These are phyloP conservation scores for Clunio marinus DNA, from an alignment of 2,888 invertebrate genomes.

Conservation along the genomic window DNA sequence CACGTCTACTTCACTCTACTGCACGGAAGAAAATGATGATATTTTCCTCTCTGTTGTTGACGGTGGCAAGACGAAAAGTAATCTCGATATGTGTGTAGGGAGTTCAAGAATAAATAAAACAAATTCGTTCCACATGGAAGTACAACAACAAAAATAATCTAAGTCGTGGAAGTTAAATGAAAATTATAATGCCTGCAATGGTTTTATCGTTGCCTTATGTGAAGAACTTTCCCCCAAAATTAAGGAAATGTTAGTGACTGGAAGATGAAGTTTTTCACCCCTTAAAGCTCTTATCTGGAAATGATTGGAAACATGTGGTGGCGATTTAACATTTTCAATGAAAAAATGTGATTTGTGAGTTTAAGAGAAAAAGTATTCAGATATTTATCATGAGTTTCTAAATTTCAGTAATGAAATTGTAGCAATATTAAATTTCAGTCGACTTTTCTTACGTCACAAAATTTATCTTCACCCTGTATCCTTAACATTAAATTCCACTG, in stretches of 20 bases:
- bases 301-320: constrained; percentile 33
- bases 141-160: neutral
- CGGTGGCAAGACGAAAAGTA: constrained; percentile 1
- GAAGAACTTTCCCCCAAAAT: neutral
- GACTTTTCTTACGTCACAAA: too few relatives aligned
- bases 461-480: too few relatives aligned
- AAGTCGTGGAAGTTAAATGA: neutral
- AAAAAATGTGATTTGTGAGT: too few relatives aligned
- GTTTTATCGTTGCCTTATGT: neutral
- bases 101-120: constrained; percentile 13
- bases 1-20: constrained; percentile 22
- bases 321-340: too few relatives aligned
- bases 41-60: neutral
- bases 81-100: constrained; percentile 3
- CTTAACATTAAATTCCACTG: too few relatives aligned
- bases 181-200: constrained; percentile 2
- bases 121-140: constrained; percentile 19
- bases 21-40: constrained; percentile 34
- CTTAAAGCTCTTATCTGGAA: too few relatives aligned
- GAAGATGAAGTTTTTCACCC: neutral
- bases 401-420: too few relatives aligned
- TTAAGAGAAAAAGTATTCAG: too few relatives aligned
- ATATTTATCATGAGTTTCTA: too few relatives aligned
- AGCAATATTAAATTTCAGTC: too few relatives aligned
- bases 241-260: too few relatives aligned